Percentiles rank a stretch among this genome's conserved stretches.
Evolutionary conservation across 2,888 invertebrate species (phyloP).

Genomic region (Emmelina monodactyla): DNA sequence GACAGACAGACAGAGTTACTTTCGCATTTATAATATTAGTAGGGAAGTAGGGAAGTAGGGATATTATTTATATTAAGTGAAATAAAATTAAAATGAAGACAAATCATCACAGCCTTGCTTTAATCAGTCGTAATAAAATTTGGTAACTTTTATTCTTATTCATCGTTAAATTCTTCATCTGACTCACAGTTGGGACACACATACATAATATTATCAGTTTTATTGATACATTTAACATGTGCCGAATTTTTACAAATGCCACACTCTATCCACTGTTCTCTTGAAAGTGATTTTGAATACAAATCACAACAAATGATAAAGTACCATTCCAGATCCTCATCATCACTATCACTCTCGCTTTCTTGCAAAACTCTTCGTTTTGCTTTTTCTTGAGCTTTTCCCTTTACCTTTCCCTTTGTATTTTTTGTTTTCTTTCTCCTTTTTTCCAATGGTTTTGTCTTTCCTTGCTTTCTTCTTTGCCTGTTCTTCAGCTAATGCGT

Average conservation of each 20-base stretch:
- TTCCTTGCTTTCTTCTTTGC: conserved; percentile 1
- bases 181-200: conserved; percentile 7
- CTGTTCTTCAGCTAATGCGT: conserved; percentile 5
- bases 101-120: too few relatives aligned
- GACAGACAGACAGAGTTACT: too few relatives aligned
- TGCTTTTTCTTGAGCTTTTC: too few relatives aligned
- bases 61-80: too few relatives aligned
- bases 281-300: conserved; percentile 6
- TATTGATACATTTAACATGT: conserved; percentile 5
- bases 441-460: conserved; percentile 1
- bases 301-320: conserved; percentile 7
- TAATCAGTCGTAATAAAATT: too few relatives aligned
- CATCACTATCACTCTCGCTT: conserved; percentile 4
- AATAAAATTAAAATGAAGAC: too few relatives aligned
- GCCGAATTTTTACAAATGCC: conserved; percentile 7
- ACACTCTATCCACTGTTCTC: conserved; percentile 8
- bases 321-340: conserved; percentile 5
- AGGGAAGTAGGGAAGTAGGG: too few relatives aligned
- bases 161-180: conserved; percentile 2
- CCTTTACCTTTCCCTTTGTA: conserved; percentile 3
- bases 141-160: too few relatives aligned
- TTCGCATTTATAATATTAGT: too few relatives aligned
- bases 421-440: neutral
- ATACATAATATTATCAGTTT: conserved; percentile 2
- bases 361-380: conserved; percentile 6